Evolutionary conservation across 1,140 invertebrate genomes (phyloP).

Genomic region (Bombus sibiricus): DNA sequence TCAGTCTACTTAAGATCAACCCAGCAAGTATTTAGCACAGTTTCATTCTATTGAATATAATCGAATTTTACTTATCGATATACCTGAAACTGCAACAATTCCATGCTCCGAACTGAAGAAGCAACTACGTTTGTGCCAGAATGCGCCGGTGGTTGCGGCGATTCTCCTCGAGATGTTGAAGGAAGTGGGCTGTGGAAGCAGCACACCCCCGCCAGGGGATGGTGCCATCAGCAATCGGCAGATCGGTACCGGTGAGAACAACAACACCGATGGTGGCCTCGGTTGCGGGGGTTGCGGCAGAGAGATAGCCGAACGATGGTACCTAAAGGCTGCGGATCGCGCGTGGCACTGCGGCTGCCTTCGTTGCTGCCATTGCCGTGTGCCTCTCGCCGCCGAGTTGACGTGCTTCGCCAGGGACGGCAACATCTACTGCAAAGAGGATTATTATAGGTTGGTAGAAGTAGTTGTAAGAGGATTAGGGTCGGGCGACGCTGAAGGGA

Average conservation of each 20-base stretch:
- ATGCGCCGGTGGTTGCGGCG: slow-evolving; percentile 52
- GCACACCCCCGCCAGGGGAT: slow-evolving; percentile 76
- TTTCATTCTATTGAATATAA: neutral
- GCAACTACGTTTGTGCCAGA: slow-evolving; percentile 27
- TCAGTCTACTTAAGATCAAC: neutral
- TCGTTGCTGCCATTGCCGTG: slow-evolving; percentile 93
- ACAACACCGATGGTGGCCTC: slow-evolving; percentile 63
- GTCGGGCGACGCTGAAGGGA: neutral
- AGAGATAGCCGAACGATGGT: slow-evolving; percentile 85
- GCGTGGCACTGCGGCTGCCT: slow-evolving; percentile 95
- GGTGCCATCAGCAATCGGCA: slow-evolving; percentile 60
- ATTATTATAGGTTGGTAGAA: slow-evolving; percentile 94
- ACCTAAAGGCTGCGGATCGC: slow-evolving; percentile 93
- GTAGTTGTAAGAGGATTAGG: slow-evolving; percentile 46
- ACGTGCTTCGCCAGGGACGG: slow-evolving; percentile 95
- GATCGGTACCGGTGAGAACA: slow-evolving; percentile 62
- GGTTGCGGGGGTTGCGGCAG: slow-evolving; percentile 80
- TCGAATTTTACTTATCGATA: neutral
- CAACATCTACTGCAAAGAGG: slow-evolving; percentile 97
- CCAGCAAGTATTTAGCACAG: too few species aligned
- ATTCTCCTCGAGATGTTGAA: slow-evolving; percentile 77
- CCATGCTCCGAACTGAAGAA: neutral
- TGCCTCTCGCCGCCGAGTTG: slow-evolving; percentile 92
- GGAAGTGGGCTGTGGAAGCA: slow-evolving; percentile 80
- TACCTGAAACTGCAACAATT: neutral